Evolutionary conservation across 2,888 invertebrate genomes (phyloP), one percentile per base, ranked within the genome.

Genomic region (Hymenopus coronatus): DNA sequence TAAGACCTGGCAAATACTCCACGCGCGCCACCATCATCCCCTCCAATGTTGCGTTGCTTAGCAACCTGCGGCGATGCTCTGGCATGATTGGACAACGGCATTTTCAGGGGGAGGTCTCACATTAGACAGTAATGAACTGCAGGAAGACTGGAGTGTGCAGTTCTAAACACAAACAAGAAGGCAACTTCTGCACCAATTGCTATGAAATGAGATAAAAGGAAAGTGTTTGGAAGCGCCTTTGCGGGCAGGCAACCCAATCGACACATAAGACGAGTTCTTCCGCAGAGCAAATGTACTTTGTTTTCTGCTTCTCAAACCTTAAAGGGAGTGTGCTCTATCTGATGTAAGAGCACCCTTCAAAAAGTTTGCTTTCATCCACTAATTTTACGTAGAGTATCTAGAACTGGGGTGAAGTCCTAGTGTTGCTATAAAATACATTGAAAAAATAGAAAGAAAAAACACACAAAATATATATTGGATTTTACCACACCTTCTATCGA

Each of bases 61-160:
- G 89, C 88, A 85, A 88, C 89, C 84, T 33, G 92, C 92, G 54
- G 93, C 92, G 28, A 89, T 85, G 88, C 87, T 84, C 87, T 14
- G 81, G 28, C 28, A 33, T 40, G 46, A 89, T 88, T 86, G 90
- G 92, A 92, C 91, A 88, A 82, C 89, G 91, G 90, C 90, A 89
- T 91, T 54, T 88, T 84, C 88, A 85, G 83, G 84, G 91, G 91
- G 91, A 89, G 82, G 88, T 30, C 54, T 83, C 28, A 83, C 83
- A 83, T 83, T 83, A 83, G 28, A 30, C 30, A 28, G 83, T 30
- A 30, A 83, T 83, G 30, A 83, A 83, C 83, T 83, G 83, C 83
- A 83, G 28, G 30, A 83, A 83, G 83, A 28, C 28, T 20, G 30
- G 30, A 28, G n/a, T 28, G 83, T 28, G 30, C 83, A 83, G 30